Evolutionary conservation across 2,888 invertebrate genomes (phyloP), one percentile per base, ranked within the genome.

Genomic region (Tachina grossa): DNA sequence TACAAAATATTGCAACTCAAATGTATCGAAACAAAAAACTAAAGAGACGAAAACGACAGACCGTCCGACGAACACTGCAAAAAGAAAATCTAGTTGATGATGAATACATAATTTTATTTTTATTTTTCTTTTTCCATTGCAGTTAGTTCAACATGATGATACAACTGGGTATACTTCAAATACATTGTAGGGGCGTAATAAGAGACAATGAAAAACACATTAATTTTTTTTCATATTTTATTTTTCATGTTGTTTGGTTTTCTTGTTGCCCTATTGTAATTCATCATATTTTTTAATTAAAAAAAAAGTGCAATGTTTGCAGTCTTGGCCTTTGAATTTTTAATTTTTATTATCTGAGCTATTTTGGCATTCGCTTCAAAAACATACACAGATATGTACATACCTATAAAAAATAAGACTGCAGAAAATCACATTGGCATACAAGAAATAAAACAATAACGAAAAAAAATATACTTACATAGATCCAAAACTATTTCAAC

Each of bases 281-380:
- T 82, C 63, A 69, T 68, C 41, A 81, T 77, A 77, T 84, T 79
- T 85, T 79, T 85, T 80, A n/a, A n/a, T 74, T 83, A 71, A 59
- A 72, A 79, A 83, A 85, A 75, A 82, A 76, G 41, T 85, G 86
- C 87, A 78, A 84, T 77, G 79, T 85, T 82, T 86, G 86, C 87
- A 87, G 76, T 85, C 85, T 82, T 86, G 87, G 86, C 86, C 87
- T 87, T 86, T 85, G 82, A 83, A 85, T 81, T 84, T 80, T 65
- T 59, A 79, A 84, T 79, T 84, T 80, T 80, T 78, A 83, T 61
- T 71, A 80, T 85, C 68, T 78, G 69, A 74, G 74, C 77, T 72
- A 84, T 81, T 84, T 81, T 81, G 81, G 81, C 81, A 80, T 84
- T 79, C 74, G 79, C 51, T 84, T 76, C 13, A 45, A 71, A 49